Percentiles rank a stretch among this genome's conserved stretches.
These are phyloP conservation scores for Sebastes fasciatus DNA, from an alignment of 2,113 vertebrate genomes.

Conservation along the genomic window DNA sequence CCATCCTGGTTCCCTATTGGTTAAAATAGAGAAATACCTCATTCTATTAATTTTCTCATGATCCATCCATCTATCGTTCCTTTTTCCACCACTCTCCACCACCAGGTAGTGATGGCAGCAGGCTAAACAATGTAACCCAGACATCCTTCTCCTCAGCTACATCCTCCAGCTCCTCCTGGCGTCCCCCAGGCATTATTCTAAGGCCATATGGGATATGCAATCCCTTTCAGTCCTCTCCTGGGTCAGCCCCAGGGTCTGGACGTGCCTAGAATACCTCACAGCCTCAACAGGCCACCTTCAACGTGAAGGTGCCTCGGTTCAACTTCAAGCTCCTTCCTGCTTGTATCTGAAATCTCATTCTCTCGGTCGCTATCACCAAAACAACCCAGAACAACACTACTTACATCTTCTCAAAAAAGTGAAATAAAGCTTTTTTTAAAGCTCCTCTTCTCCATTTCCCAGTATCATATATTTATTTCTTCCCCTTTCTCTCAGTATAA, in stretches of 20 bases:
- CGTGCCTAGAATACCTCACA: constrained; percentile 40
- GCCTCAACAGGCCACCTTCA: constrained; percentile 25
- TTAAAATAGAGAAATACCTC: neutral
- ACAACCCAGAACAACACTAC: neutral
- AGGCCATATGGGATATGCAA: constrained; percentile 55
- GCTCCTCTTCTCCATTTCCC: constrained; percentile 17
- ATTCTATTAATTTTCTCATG: neutral
- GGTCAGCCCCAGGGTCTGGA: constrained; percentile 29
- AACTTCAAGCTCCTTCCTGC: neutral
- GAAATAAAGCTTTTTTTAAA: constrained; percentile 11
- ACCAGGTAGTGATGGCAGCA: constrained; percentile 13
- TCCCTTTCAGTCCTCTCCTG: constrained; percentile 33
- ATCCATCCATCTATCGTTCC: neutral
- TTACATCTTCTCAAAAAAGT: constrained; percentile 2
- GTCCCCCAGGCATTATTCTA: constrained; percentile 37
- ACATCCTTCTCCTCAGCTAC: constrained; percentile 22
- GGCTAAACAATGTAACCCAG: constrained; percentile 17
- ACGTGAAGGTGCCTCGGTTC: constrained; percentile 7
- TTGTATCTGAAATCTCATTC: neutral
- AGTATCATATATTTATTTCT: constrained; percentile 24
- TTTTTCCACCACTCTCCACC: constrained; percentile 10
- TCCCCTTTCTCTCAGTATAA: constrained; percentile 45
- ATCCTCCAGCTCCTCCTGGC: constrained; percentile 33
- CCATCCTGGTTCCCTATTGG: neutral
- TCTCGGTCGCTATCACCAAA: no score